phyloP scores from a whole-genome alignment of 2,888 invertebrate genomes.

The Brenthis ino region DNA sequence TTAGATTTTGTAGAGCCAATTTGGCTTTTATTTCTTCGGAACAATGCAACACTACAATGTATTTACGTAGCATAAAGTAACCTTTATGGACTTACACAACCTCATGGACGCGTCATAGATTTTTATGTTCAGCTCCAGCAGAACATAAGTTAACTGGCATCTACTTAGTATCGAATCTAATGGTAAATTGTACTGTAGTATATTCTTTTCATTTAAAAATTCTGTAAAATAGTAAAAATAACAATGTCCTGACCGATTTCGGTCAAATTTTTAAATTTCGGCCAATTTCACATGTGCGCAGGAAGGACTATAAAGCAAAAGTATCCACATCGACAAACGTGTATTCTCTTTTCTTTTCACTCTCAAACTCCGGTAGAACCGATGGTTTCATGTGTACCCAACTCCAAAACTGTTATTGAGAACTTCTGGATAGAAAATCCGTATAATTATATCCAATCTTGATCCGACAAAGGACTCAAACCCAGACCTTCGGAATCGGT shows the following conservation, averaged over 20 bases:
- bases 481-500: too few species aligned
- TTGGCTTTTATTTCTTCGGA: constrained; percentile 10
- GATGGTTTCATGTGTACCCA: too few species aligned
- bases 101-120: constrained; percentile 20
- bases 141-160: background rate
- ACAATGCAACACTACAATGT: constrained; percentile 3
- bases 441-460: too few species aligned
- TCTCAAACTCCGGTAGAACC: too few species aligned
- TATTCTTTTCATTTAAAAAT: too few species aligned
- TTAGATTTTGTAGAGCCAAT: constrained; percentile 6
- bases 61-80: constrained; percentile 10
- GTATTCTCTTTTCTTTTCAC: background rate
- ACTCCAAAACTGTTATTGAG: too few species aligned
- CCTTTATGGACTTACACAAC: constrained; percentile 16
- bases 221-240: background rate
- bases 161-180: background rate
- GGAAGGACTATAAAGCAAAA: background rate
- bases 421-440: too few species aligned
- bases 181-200: background rate
- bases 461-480: too few species aligned
- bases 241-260: background rate
- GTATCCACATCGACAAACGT: too few species aligned
- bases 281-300: background rate
- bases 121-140: constrained; percentile 12
- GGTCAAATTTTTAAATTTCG: too few species aligned